A percentile compares a stretch with the other conserved stretches of the same genome.
These are phyloP conservation scores for Trachemys scripta DNA, from an alignment of 2,113 vertebrate genomes.

Conservation along the genomic window DNA sequence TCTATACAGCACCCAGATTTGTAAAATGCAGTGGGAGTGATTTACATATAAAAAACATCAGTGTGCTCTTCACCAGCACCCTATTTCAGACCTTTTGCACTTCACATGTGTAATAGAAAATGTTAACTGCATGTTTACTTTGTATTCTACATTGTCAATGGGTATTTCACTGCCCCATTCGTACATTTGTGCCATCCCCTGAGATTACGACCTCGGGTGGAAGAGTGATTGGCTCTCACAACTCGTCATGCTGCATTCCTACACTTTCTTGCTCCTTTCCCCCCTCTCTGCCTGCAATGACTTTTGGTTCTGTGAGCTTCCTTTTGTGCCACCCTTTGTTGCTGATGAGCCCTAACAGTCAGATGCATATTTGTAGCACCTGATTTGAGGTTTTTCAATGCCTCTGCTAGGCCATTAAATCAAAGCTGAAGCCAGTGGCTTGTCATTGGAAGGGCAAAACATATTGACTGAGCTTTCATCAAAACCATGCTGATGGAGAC, in stretches of 20 bases:
- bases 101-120: not conserved
- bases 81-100: not conserved
- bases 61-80: not conserved
- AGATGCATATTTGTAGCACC: not conserved
- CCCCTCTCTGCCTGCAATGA: not conserved
- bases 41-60: not conserved
- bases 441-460: not conserved
- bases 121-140: not conserved
- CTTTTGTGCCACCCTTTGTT: not conserved
- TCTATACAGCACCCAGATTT: not conserved
- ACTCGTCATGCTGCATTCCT: not conserved
- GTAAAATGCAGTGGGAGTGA: not conserved
- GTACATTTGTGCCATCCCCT: not conserved
- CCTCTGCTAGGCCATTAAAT: not conserved
- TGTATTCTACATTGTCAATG: not conserved
- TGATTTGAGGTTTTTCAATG: not conserved
- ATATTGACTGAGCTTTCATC: not conserved
- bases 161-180: not conserved
- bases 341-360: not conserved
- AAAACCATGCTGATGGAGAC: not conserved
- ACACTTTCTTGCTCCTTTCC: not conserved
- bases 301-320: not conserved
- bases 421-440: not conserved
- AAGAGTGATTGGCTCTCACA: not conserved
- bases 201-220: not conserved